These are phyloP conservation scores for Macaria liturata DNA, from an alignment of 2,888 invertebrate genomes.

Conservation along the genomic window DNA sequence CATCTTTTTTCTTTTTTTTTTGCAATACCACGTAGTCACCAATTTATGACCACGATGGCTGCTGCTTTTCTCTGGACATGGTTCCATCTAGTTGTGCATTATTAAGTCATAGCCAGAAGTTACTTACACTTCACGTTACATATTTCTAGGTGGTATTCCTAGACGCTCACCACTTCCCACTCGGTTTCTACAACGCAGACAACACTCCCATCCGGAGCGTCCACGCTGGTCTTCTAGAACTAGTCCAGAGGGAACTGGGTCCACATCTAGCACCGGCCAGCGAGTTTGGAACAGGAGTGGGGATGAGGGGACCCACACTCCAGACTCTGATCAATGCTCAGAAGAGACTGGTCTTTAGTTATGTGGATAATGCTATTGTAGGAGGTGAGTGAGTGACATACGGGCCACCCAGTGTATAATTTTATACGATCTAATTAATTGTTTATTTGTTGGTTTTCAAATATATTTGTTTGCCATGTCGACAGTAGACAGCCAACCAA, in stretches of 20 bases:
- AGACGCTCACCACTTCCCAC: constrained; percentile 92
- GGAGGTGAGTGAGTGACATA: constrained; percentile 47
- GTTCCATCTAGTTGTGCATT: too few relatives aligned
- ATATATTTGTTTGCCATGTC: too few relatives aligned
- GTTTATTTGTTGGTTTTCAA: too few relatives aligned
- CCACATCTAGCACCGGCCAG: constrained; percentile 76
- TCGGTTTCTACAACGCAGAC: constrained; percentile 81
- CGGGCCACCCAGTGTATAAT: too few relatives aligned
- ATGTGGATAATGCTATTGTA: constrained; percentile 77
- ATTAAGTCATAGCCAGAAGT: too few relatives aligned
- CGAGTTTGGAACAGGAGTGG: constrained; percentile 63
- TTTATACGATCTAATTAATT: too few relatives aligned
- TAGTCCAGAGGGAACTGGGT: constrained; percentile 82
- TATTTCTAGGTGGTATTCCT: constrained; percentile 85
- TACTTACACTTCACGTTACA: background rate
- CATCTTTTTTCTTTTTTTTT: too few relatives aligned
- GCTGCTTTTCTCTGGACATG: too few relatives aligned
- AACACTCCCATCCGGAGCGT: constrained; percentile 72
- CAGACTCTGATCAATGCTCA: constrained; percentile 71
- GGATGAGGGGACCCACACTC: constrained; percentile 71
- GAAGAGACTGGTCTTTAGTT: constrained; percentile 80
- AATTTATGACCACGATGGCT: too few relatives aligned
- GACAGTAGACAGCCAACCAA: too few relatives aligned
- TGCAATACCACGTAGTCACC: too few relatives aligned
- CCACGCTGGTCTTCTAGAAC: constrained; percentile 80